Conservation (phyloP, 2,888 invertebrate genomes). For the Dryobotodes eremita region DNA sequence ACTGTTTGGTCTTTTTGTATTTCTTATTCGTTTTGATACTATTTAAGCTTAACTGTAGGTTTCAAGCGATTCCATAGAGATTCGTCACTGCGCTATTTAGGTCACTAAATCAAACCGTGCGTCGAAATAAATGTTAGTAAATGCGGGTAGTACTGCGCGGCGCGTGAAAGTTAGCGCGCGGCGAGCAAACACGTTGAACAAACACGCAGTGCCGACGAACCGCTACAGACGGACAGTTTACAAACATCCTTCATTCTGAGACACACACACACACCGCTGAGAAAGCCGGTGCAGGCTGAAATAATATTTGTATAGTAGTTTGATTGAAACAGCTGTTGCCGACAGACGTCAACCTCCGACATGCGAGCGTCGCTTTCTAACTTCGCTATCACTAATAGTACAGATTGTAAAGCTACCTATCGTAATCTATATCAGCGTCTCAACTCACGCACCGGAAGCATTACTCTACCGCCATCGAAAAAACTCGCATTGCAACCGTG, state of each 20-base stretch:
- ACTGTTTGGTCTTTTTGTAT: no score
- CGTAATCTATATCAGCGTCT: background rate
- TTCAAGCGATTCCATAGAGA: background rate
- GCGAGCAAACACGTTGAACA: slow-evolving; percentile 20
- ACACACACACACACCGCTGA: background rate
- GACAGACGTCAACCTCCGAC: background rate
- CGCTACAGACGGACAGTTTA: slow-evolving; percentile 8
- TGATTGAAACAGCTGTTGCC: slow-evolving; percentile 1
- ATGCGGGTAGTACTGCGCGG: slow-evolving; percentile 2
- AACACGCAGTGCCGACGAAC: slow-evolving; percentile 2
- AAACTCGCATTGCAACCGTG: slow-evolving; percentile 62
- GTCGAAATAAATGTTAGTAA: slow-evolving; percentile 21
- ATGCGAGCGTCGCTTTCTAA: background rate
- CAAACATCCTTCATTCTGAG: slow-evolving; percentile 29
- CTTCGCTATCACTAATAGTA: background rate
- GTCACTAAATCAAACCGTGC: background rate
- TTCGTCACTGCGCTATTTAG: background rate
- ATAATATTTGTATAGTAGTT: background rate
- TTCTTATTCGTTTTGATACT: background rate
- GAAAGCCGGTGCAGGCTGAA: no score
- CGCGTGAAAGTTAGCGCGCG: slow-evolving; percentile 7
- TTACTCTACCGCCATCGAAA: slow-evolving; percentile 34
- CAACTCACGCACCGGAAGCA: slow-evolving; percentile 20
- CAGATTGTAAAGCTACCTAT: background rate
- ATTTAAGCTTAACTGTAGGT: no score